phyloP scores from a whole-genome alignment of 1,140 invertebrate genomes.

The Drosophila pandora region DNA sequence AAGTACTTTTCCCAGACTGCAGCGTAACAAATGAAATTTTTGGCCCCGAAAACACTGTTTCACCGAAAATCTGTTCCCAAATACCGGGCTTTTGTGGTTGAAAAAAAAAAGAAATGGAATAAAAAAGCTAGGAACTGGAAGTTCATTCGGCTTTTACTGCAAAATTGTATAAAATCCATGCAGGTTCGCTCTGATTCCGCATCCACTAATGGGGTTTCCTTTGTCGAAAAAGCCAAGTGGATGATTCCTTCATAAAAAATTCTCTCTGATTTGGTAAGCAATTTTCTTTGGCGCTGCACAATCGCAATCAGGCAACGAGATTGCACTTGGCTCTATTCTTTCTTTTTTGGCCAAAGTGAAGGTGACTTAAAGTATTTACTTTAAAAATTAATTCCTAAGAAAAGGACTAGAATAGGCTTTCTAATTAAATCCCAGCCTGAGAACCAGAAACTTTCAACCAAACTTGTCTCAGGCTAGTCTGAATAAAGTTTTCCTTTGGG shows the following conservation, averaged over 20 bases:
- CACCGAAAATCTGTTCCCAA: slow-evolving; percentile 29
- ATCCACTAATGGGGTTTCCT: slow-evolving; percentile 36
- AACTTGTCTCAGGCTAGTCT: not conserved
- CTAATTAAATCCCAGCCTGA: not conserved
- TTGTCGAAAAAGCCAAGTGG: slow-evolving; percentile 29
- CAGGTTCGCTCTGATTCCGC: slow-evolving; percentile 25
- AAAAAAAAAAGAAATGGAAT: not conserved
- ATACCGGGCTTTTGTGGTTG: slow-evolving; percentile 37
- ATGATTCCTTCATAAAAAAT: slow-evolving; percentile 46
- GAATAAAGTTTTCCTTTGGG: not conserved
- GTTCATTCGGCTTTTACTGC: slow-evolving; percentile 26
- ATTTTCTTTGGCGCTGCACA: slow-evolving; percentile 24
- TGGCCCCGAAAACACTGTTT: slow-evolving; percentile 28
- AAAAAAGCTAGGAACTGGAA: not conserved
- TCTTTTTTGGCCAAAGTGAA: slow-evolving; percentile 13
- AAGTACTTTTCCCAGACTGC: slow-evolving; percentile 17
- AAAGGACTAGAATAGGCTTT: not conserved
- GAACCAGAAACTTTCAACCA: not conserved
- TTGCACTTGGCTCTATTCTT: slow-evolving; percentile 25
- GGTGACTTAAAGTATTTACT: not conserved
- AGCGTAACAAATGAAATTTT: slow-evolving; percentile 63
- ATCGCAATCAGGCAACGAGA: slow-evolving; percentile 41
- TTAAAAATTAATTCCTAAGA: not conserved
- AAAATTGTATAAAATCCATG: slow-evolving; percentile 58
- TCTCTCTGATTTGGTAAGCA: slow-evolving; percentile 27